Evolutionary conservation across 2,888 invertebrate species (phyloP), one percentile per base, ranked within the genome.

Genomic region (Pemphredon lugubris): DNA sequence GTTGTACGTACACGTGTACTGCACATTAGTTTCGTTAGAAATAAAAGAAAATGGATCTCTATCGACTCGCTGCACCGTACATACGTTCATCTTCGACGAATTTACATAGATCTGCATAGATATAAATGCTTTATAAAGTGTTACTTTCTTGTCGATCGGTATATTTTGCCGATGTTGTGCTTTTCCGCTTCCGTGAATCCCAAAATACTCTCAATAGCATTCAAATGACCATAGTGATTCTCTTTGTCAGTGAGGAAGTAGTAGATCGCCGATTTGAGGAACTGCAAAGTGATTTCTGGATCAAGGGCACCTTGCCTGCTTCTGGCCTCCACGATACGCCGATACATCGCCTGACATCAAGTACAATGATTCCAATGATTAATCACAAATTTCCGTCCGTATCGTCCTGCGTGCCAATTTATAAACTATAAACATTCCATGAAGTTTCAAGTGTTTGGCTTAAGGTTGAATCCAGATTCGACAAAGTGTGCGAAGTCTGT

Each of bases 241-340:
- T 97, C 96, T 81, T 94, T 95, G 88, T 97, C 97, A 1, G 97
- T 96, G 65, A 97, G 92, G 90, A 97, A 97, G 89, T 97, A 97
- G 90, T 96, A 97, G 84, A 97, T 93, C 57, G 97, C 97, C 71
- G 97, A 97, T 90, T 97, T 97, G 73, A 97, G 92, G 91, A 97
- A 97, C 90, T 96, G 96, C 85, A 97, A 91, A 16, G 96, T 97
- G 77, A 97, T 95, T 90, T 96, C 96, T n/a, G 97, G 96, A 91
- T 97, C 97, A 63, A 96, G 93, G 80, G 92, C 93, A 78, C 92
- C 93, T 89, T 93, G 94, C 88, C 91, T 93, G 87, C 93, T 94
- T 90, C 94, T 94, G 76, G 95, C 94, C 90, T 95, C 95, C 89
- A 95, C 92, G 86, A 96, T 92, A 88, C 95, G 94, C 85, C 95